Conservation (phyloP, 2,797 vertebrate genomes). For the Sciurus vulgaris region DNA sequence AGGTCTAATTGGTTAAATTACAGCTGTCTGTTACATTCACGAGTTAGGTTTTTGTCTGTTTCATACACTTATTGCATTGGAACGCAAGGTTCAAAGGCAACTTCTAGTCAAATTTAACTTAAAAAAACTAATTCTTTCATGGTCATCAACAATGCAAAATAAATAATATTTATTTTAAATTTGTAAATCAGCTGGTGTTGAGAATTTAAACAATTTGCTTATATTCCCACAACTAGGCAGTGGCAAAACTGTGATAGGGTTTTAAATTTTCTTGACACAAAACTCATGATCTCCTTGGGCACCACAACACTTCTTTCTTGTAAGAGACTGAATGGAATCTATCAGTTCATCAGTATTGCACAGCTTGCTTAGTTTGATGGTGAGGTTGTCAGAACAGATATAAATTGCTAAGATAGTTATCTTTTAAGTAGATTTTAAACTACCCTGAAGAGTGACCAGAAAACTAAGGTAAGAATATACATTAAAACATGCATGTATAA, state of each 20-base stretch:
- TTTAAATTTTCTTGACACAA: constrained; percentile 45
- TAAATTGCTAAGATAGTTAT: background rate
- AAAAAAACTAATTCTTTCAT: background rate
- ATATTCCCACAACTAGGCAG: background rate
- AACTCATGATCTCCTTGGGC: background rate
- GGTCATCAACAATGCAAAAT: background rate
- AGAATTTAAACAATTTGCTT: background rate
- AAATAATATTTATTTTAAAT: background rate
- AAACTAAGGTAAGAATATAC: background rate
- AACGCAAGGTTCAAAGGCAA: background rate
- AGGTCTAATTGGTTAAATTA: background rate
- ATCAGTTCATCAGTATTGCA: background rate
- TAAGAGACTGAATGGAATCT: background rate
- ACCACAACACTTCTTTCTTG: background rate
- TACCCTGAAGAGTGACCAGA: background rate
- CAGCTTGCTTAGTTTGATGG: background rate
- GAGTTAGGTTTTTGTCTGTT: background rate
- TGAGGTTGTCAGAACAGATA: constrained; percentile 8
- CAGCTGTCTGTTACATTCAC: background rate
- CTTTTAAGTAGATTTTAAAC: background rate
- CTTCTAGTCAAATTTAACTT: background rate
- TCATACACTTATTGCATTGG: background rate
- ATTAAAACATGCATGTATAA: background rate
- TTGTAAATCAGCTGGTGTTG: background rate
- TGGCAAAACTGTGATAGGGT: background rate